Conservation (phyloP, 2,888 invertebrate genomes). For the Nomada goodeniana region DNA sequence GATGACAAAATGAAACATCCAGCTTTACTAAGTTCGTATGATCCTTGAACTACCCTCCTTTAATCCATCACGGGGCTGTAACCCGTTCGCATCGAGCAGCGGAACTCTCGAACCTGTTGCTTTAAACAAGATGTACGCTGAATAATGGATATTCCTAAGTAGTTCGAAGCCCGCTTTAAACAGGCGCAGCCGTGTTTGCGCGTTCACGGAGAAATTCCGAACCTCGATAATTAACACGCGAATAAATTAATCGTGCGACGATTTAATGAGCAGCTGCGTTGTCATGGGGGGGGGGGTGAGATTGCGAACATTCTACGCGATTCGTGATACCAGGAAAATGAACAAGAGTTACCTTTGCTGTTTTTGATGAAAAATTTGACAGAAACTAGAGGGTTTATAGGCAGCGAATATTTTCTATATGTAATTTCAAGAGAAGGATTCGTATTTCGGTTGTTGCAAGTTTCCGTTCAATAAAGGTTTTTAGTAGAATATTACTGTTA, state of each 20-base stretch:
- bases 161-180: constrained; percentile 74
- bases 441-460: too few relatives aligned
- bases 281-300: not conserved
- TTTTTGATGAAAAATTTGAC: too few relatives aligned
- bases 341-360: too few relatives aligned
- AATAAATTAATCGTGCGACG: constrained; percentile 62
- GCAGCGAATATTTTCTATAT: too few relatives aligned
- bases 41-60: constrained; percentile 74
- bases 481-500: too few relatives aligned
- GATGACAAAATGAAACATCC: constrained; percentile 63
- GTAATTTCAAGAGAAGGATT: too few relatives aligned
- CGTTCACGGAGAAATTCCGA: constrained; percentile 66
- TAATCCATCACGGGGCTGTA: constrained; percentile 80
- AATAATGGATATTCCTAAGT: constrained; percentile 80
- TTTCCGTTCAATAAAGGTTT: too few relatives aligned
- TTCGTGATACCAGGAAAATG: not conserved
- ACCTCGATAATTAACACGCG: constrained; percentile 64
- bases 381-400: too few relatives aligned
- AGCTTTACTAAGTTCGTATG: constrained; percentile 70
- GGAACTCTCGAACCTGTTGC: constrained; percentile 79
- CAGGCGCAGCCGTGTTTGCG: constrained; percentile 55
- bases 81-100: constrained; percentile 71
- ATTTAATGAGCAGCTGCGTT: constrained; percentile 19
- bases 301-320: not conserved
- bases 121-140: constrained; percentile 79